Evolutionary conservation across 2,113 vertebrate species (phyloP), one percentile per base, ranked within the genome.

Genomic region (Corythaixoides concolor): DNA sequence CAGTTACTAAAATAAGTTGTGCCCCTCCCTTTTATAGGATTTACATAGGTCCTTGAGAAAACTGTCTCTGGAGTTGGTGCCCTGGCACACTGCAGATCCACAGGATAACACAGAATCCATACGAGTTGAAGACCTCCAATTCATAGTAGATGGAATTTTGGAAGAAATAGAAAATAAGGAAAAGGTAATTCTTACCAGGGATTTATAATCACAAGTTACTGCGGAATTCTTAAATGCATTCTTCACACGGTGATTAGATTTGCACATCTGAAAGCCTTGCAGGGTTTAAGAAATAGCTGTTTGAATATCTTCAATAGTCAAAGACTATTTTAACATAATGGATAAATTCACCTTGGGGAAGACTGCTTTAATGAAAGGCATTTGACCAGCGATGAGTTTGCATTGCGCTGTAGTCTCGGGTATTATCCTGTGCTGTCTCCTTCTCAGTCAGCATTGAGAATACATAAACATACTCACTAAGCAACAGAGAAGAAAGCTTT

Each of bases 41-140:
- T 98, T 99, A 75, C 97, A 98, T 63, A 93, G 85, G 41, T 97
- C 98, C 17, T 93, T 99, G 92, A 97, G 90, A 90, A 97, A 96
- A 55, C 93, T 99, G 15, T 96, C 88, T 39, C 73, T 92, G 79
- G 98, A 97, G 47, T 64, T 99, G 95, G 77, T 98, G 69, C 99
- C 98, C 35, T 98, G 98, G 98, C 98, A 98, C 73, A 83, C 83
- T 21, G 63, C 90, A 26, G 93, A 97, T 41, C 56, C 72, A 9
- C 91, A 39, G 28, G 64, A 95, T 33, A 49, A 91, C 74, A 95
- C 78, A 19, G 98, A 98, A 64, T 82, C 70, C 3, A 59, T 98
- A 58, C 97, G 85, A 72, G 98, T 99, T 86, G 99, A 99, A 97
- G 98, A 99, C 63, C 98, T 99, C 88, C 98, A 99, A 92, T 69